Base-by-base conservation (phyloP, 2,888 invertebrate species). In the Disparrhopalites patrizii region DNA sequence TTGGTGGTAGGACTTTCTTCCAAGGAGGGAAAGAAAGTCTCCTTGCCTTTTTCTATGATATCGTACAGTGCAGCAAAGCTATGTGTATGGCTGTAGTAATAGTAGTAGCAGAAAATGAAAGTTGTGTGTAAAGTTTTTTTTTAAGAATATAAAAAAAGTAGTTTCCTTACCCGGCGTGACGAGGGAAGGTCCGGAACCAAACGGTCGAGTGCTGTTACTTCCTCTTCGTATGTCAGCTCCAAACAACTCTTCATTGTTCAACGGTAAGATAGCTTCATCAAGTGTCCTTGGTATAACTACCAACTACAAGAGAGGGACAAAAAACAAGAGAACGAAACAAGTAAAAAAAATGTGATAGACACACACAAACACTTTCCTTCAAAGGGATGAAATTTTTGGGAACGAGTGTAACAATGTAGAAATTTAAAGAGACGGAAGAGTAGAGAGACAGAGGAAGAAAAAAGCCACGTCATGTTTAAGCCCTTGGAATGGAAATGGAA, bases 231-330 rank as follows among this genome's bases (percentile, higher is more conserved):
- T 68, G 52, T 68, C 70, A 36, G 68, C 61, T 56, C 72, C 72
- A 60, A 66, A 62, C 57, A 70, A 64, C 18, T 69, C 70, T 60
- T 72, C 72, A 38, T 69, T 64, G 43, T 65, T 70, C 47, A 67
- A 40, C 30, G 75, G 70, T 38, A 75, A 47, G 66, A 73, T 75
- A 30, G 62, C 38, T 28, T 66, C 73, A 67, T 75, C 75, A 38
- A 65, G 62, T 52, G 71, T 69, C 63, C 73, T 71, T 8, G 71
- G 71, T 52, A 73, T 69, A 13, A 75, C 75, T 36, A 75, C 73
- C 54, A 75, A 68, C 75, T 75, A 54, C 1, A 67, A 65, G 18
- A n/a, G n/a, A n/a, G n/a, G n/a, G n/a, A n/a, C n/a, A n/a, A n/a
- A 54, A 18, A 38, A 55, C 13, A 50, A 52, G 54, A n/a, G n/a